Conservation (phyloP, 2,113 vertebrate species). For the Pseudopodoces humilis region DNA sequence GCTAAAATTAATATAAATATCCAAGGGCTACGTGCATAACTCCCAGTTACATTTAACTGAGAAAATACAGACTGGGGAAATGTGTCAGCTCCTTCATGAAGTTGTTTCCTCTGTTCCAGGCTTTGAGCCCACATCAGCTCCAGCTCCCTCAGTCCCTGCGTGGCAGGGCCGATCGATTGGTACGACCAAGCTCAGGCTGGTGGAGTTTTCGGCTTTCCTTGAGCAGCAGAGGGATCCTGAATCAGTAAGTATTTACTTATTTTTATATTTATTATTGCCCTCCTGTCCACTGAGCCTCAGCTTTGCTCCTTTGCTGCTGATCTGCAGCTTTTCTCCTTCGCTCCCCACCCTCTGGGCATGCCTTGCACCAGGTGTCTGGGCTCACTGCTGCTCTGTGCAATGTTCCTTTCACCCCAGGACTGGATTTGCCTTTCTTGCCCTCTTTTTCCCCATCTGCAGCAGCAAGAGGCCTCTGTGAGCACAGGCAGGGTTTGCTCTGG, state of each 20-base stretch:
- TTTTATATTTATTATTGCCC: not conserved
- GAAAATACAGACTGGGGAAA: not conserved
- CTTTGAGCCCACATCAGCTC: constrained; percentile 88
- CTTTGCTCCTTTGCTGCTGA: not conserved
- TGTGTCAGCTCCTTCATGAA: not conserved
- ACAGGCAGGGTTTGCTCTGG: not conserved
- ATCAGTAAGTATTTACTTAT: constrained; percentile 79
- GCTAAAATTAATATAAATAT: not conserved
- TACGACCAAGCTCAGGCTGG: constrained; percentile 94
- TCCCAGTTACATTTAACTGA: not conserved
- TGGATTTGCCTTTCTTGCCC: not conserved
- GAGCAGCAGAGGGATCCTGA: constrained; percentile 97
- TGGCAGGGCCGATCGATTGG: constrained; percentile 99
- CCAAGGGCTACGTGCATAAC: not conserved
- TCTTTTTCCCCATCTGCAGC: not conserved
- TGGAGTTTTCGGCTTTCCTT: constrained; percentile 97
- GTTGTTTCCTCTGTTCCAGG: constrained; percentile 74
- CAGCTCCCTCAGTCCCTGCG: constrained; percentile 89
- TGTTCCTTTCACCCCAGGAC: not conserved
- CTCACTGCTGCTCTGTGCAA: not conserved
- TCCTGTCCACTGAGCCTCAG: not conserved
- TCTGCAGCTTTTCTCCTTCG: not conserved
- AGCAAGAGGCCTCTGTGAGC: not conserved
- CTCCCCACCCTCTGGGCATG: not conserved
- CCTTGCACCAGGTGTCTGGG: not conserved